Base-by-base conservation (phyloP, 1,140 invertebrate species). In the Psilanteris sp. region DNA sequence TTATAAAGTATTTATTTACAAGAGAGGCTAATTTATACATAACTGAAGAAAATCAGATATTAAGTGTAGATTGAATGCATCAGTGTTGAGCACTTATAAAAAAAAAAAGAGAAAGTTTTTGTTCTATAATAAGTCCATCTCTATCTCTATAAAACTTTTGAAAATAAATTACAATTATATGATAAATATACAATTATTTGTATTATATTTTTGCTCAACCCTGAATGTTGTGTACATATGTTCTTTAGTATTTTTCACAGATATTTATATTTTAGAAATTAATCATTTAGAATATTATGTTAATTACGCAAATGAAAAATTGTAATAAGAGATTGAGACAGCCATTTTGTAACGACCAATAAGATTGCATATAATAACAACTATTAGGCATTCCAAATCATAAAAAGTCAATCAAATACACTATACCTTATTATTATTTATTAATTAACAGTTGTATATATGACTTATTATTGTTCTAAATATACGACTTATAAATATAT, bases 321-420 rank as follows among this genome's bases (percentile, higher is more conserved):
- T 70, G 34, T 72, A 37, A 62, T 22, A 41, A 39, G 37, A 50
- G 79, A 85, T 84, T 83, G 83, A 84, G 82, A 84, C 79, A 84
- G 59, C 82, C 79, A 70, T 41, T 81, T 82, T 80, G 41, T 41
- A 72, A 78, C 29, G 62, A 57, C 62, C 70, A 71, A 82, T 77
- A 61, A 52, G 54, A 57, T 81, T 67, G 70, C 66, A 76, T 75
- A 82, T 81, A 73, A 83, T 66, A 50, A 54, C 14, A 62, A 79
- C 78, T 84, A 81, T 83, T 85, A 86, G 82, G 80, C 81, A 87
- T 87, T 86, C 84, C 85, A 82, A 68, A 82, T 80, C 68, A 66
- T 62, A 81, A 81, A 31, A 83, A 82, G 62, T 85, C 79, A 80
- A 84, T 76, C 72, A 79, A 78, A 78, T 81, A 78, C 61, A 77